Evolutionary conservation across 2,888 invertebrate genomes (phyloP).

Genomic region (Tenthredo mesomela): DNA sequence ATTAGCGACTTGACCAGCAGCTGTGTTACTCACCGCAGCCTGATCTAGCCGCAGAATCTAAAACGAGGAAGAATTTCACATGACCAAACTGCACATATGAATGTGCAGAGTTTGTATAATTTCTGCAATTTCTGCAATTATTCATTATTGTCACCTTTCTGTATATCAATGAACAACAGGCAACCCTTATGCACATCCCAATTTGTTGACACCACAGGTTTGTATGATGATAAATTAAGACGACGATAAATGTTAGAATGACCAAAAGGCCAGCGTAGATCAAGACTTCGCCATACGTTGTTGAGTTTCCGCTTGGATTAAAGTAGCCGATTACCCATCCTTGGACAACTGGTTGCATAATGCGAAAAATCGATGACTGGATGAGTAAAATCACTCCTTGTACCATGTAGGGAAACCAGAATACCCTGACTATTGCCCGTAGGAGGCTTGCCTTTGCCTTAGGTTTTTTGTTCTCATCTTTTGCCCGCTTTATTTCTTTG

Average conservation of each 20-base stretch:
- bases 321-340: constrained; percentile 69
- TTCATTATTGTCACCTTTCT: constrained; percentile 80
- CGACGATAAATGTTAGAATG: constrained; percentile 71
- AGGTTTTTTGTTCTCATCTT: constrained; percentile 66
- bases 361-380: constrained; percentile 56
- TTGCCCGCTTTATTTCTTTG: constrained; percentile 58
- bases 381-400: constrained; percentile 59
- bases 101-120: background rate
- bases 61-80: constrained; percentile 56
- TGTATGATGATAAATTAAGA: constrained; percentile 76
- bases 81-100: background rate
- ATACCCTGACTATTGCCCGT: constrained; percentile 76
- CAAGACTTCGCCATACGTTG: constrained; percentile 73
- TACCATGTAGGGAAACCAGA: constrained; percentile 71
- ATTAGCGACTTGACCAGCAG: constrained; percentile 95
- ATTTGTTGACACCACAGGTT: constrained; percentile 75
- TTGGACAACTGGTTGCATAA: constrained; percentile 66
- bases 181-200: constrained; percentile 84
- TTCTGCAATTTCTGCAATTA: no score
- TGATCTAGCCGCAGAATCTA: constrained; percentile 87
- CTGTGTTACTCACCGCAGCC: constrained; percentile 85
- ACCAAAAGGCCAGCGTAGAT: constrained; percentile 74
- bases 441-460: constrained; percentile 74
- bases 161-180: no score
- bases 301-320: constrained; percentile 11